Evolutionary conservation across 2,888 invertebrate species (phyloP).

Genomic region (Spialia ferax): DNA sequence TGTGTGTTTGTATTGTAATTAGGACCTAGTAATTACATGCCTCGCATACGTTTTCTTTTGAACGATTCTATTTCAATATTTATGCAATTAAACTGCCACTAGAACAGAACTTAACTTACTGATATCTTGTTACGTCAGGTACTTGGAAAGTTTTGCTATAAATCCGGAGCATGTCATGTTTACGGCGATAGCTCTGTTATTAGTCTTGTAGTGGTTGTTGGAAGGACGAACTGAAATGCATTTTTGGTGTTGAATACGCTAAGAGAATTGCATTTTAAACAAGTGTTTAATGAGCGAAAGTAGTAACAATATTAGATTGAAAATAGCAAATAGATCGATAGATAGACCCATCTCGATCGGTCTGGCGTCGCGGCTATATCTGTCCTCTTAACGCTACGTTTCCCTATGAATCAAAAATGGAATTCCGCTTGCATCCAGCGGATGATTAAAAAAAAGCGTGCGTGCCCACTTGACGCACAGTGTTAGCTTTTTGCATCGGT

Average conservation of each 20-base stretch:
- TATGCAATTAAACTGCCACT: background rate
- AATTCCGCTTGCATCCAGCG: slow-evolving; percentile 49
- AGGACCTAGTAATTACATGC: no score
- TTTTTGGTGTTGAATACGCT: slow-evolving; percentile 42
- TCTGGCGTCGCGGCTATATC: slow-evolving; percentile 50
- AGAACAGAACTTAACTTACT: background rate
- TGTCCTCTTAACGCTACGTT: slow-evolving; percentile 45
- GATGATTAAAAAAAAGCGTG: slow-evolving; percentile 61
- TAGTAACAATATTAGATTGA: slow-evolving; percentile 51
- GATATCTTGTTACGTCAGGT: slow-evolving; percentile 23
- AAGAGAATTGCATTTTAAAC: slow-evolving; percentile 47
- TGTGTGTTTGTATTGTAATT: slow-evolving; percentile 74
- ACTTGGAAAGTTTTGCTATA: slow-evolving; percentile 21
- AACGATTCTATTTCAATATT: slow-evolving; percentile 17
- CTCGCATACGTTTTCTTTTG: slow-evolving; percentile 48
- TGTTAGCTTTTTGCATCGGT: slow-evolving; percentile 78
- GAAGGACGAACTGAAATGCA: background rate
- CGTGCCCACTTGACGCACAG: slow-evolving; percentile 79
- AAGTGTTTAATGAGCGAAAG: slow-evolving; percentile 60
- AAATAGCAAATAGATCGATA: slow-evolving; percentile 79
- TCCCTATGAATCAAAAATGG: slow-evolving; percentile 52
- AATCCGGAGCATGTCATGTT: slow-evolving; percentile 14
- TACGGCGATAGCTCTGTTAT: background rate
- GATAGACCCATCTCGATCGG: slow-evolving; percentile 50
- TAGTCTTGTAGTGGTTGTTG: background rate